A percentile compares a stretch with the other conserved stretches of the same genome.
phyloP scores from a whole-genome alignment of 2,888 invertebrate genomes.

The Drosophila anomalata region DNA sequence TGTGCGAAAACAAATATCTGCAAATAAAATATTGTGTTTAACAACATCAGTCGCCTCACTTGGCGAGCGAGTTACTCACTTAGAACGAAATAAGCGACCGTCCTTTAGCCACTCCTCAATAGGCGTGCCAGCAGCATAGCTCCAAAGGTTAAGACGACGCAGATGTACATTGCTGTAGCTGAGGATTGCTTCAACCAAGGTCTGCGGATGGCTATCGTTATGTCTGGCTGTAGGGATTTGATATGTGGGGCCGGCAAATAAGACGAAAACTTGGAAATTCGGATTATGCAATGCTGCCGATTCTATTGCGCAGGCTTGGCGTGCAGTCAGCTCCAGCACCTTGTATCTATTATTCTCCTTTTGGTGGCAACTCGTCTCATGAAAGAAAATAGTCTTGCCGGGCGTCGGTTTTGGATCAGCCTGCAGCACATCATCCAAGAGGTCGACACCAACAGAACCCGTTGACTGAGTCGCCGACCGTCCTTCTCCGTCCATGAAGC shows the following conservation, averaged over 20 bases:
- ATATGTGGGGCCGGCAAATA: conserved; percentile 80
- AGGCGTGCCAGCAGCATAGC: conserved; percentile 80
- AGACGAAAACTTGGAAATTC: conserved; percentile 77
- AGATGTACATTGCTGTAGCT: conserved; percentile 80
- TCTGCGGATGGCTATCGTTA: conserved; percentile 34
- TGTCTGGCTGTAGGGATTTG: conserved; percentile 8
- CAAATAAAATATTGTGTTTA: background rate
- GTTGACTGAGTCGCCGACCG: conserved; percentile 7
- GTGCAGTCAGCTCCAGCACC: conserved; percentile 69
- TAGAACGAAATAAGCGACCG: conserved; percentile 74
- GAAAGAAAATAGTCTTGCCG: conserved; percentile 82
- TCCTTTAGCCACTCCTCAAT: conserved; percentile 79
- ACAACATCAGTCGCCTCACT: background rate
- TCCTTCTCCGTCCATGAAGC: conserved; percentile 65
- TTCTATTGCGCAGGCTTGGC: conserved; percentile 83
- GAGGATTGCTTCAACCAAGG: conserved; percentile 71
- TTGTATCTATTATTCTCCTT: conserved; percentile 18
- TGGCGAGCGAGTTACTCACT: conserved; percentile 37
- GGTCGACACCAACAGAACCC: conserved; percentile 8
- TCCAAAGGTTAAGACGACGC: conserved; percentile 78
- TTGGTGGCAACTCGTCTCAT: conserved; percentile 82
- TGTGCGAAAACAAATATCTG: conserved; percentile 77
- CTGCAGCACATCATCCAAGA: conserved; percentile 75
- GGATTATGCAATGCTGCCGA: conserved; percentile 82
- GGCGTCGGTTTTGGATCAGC: conserved; percentile 69